Evolutionary conservation across 2,888 invertebrate species (phyloP).

Genomic region (Sphaeridia pumilis): DNA sequence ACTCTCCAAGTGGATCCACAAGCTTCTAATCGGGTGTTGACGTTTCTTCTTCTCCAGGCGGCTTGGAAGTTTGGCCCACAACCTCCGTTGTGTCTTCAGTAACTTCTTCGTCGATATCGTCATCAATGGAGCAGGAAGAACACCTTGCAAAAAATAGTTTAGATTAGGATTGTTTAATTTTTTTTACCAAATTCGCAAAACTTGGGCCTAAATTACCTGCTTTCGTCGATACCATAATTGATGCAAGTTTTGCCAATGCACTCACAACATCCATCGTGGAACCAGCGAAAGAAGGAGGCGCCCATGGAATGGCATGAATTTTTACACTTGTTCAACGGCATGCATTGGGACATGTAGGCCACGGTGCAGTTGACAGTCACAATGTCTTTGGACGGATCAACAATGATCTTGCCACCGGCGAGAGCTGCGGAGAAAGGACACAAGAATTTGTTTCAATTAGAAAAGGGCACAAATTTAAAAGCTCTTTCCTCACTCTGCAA

Average conservation of each 20-base stretch:
- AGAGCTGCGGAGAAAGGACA: no score
- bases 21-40: no score
- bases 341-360: slow-evolving; percentile 77
- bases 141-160: not conserved
- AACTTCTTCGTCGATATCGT: not conserved
- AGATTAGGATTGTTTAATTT: not conserved
- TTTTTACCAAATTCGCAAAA: slow-evolving; percentile 21
- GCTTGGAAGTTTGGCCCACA: slow-evolving; percentile 14
- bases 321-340: slow-evolving; percentile 75
- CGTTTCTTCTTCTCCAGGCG: slow-evolving; percentile 3
- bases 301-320: slow-evolving; percentile 72
- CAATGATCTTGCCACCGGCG: slow-evolving; percentile 34
- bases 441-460: no score
- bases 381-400: slow-evolving; percentile 38
- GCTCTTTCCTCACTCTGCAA: no score
- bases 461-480: no score
- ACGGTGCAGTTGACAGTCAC: slow-evolving; percentile 77
- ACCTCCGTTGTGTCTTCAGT: slow-evolving; percentile 8
- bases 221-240: slow-evolving; percentile 79
- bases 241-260: slow-evolving; percentile 79
- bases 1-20: no score
- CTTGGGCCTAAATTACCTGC: slow-evolving; percentile 46
- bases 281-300: slow-evolving; percentile 75
- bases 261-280: slow-evolving; percentile 89
- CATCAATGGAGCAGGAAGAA: not conserved